A percentile compares a stretch with the other conserved stretches of the same genome.
These are phyloP conservation scores for Archilochus colubris DNA, from an alignment of 2,113 vertebrate genomes.

Conservation along the genomic window DNA sequence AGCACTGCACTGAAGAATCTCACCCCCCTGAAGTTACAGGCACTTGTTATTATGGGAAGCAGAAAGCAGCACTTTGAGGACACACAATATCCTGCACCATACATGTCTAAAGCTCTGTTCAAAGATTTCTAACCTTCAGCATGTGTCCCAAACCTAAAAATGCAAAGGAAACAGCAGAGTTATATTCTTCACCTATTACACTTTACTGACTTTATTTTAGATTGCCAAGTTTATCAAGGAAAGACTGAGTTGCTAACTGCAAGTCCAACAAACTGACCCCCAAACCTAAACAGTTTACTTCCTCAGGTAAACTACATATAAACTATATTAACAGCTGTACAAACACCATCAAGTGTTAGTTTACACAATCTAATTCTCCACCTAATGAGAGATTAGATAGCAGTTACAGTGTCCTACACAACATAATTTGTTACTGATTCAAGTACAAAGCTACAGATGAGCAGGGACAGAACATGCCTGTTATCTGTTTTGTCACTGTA, in stretches of 20 bases:
- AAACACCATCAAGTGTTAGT: background rate
- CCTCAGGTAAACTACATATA: background rate
- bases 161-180: background rate
- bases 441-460: background rate
- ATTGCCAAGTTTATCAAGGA: background rate
- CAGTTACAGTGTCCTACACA: background rate
- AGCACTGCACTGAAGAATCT: background rate
- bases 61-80: background rate
- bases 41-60: background rate
- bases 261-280: background rate
- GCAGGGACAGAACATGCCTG: background rate
- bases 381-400: background rate
- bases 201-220: background rate
- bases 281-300: background rate
- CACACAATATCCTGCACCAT: background rate
- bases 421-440: fast-evolving
- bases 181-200: background rate
- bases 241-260: background rate
- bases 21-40: background rate
- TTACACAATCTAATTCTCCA: background rate
- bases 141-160: background rate
- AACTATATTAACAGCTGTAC: background rate
- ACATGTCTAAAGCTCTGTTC: background rate
- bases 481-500: background rate
- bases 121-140: background rate